These are phyloP conservation scores for Homalodisca vitripennis DNA, from an alignment of 1,140 invertebrate species.

Conservation along the genomic window DNA sequence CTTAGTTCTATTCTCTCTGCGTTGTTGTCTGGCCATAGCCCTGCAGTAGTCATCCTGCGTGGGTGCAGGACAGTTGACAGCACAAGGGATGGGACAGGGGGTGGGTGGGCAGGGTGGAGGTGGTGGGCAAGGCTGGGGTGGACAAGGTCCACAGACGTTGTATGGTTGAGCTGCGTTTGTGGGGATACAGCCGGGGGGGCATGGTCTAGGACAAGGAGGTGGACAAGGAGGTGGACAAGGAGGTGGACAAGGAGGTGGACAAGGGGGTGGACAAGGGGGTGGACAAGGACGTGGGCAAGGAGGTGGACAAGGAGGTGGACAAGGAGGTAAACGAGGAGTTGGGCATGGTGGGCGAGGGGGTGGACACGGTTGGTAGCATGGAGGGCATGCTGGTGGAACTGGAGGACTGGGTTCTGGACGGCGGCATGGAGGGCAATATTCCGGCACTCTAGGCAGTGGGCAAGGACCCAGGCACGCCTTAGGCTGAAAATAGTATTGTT, in stretches of 20 bases:
- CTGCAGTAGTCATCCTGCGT: background rate
- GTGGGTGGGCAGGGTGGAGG: background rate
- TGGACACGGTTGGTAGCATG: too few relatives aligned
- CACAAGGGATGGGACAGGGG: conserved; percentile 1
- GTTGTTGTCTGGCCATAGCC: background rate
- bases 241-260: too few relatives aligned
- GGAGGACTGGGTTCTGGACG: too few relatives aligned
- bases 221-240: too few relatives aligned
- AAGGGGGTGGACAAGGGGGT: conserved; percentile 2
- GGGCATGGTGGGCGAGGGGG: too few relatives aligned
- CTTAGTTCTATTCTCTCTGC: conserved; percentile 10
- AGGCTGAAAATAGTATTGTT: too few relatives aligned
- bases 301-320: background rate
- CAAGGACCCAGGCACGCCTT: background rate
- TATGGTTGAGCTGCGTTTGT: background rate
- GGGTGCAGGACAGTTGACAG: background rate
- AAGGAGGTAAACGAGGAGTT: too few relatives aligned
- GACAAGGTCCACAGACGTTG: background rate
- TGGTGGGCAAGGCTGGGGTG: conserved; percentile 1
- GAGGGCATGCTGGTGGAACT: too few relatives aligned
- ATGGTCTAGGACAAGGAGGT: too few relatives aligned
- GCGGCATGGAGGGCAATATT: background rate
- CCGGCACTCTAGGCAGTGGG: background rate
- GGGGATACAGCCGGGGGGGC: too few relatives aligned
- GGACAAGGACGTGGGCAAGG: too few relatives aligned